Conservation (phyloP, 2,113 vertebrate species). For the Anarhynchus alexandrinus region DNA sequence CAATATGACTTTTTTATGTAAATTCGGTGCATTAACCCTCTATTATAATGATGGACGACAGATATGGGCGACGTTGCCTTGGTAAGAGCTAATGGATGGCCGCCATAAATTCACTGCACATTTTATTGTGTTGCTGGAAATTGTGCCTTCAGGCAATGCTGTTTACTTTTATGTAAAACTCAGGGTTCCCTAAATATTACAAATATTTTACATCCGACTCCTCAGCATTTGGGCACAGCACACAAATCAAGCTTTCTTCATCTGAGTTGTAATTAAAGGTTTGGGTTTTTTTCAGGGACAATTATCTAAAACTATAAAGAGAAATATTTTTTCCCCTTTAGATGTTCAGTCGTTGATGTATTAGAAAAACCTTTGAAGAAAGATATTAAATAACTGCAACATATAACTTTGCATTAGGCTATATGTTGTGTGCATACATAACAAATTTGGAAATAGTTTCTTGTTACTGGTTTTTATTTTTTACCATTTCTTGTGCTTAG, state of each 20-base stretch:
- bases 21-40: constrained; percentile 99
- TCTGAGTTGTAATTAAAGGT: constrained; percentile 87
- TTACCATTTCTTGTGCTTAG: constrained; percentile 61
- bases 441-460: constrained; percentile 13
- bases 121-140: constrained; percentile 99
- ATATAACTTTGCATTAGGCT: constrained; percentile 49
- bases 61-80: constrained; percentile 99
- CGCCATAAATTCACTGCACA: constrained; percentile 99
- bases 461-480: constrained; percentile 54
- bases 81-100: constrained; percentile 99
- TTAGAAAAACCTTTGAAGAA: constrained; percentile 75
- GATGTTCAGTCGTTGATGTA: constrained; percentile 75
- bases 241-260: constrained; percentile 82
- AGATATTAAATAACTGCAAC: constrained; percentile 50
- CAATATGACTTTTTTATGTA: constrained; percentile 99
- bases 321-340: constrained; percentile 76
- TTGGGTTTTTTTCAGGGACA: constrained; percentile 78
- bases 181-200: constrained; percentile 92
- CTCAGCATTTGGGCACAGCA: constrained; percentile 78
- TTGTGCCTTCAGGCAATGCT: constrained; percentile 99
- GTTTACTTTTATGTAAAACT: constrained; percentile 99
- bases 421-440: constrained; percentile 25
- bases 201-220: constrained; percentile 90
- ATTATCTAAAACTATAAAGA: constrained; percentile 84
- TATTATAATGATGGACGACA: constrained; percentile 99